Percentiles rank a stretch among this genome's conserved stretches.
Conservation (phyloP, 1,140 invertebrate genomes). For the Diplogasteroides magnus region DNA sequence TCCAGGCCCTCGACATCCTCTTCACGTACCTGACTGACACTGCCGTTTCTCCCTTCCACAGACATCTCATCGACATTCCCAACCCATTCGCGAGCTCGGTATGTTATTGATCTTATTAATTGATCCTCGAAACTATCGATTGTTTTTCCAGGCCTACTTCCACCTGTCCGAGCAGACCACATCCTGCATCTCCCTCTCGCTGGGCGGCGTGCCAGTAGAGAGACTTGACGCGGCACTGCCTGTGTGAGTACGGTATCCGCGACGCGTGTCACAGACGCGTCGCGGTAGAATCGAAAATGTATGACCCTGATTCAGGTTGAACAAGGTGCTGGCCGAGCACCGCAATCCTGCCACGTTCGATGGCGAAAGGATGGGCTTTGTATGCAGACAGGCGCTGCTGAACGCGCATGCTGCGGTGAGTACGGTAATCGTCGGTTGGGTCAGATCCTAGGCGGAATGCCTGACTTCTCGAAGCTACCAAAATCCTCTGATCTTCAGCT, state of each 20-base stretch:
- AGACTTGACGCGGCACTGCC: slow-evolving; percentile 66
- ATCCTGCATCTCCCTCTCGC: slow-evolving; percentile 63
- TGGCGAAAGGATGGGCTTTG: background rate
- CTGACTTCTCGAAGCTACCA: slow-evolving; percentile 2
- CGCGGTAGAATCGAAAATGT: background rate
- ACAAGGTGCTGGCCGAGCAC: slow-evolving; percentile 1
- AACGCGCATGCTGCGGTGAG: background rate
- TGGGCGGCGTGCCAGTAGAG: slow-evolving; percentile 71
- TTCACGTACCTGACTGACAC: slow-evolving; percentile 78
- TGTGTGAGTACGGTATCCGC: background rate
- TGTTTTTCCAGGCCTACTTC: slow-evolving; percentile 10
- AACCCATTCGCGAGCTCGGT: slow-evolving; percentile 76
- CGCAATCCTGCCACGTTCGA: background rate
- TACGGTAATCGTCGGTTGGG: background rate
- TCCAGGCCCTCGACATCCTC: slow-evolving; percentile 67
- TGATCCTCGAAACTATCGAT: slow-evolving; percentile 11
- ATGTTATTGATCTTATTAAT: slow-evolving; percentile 55
- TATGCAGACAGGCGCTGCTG: background rate
- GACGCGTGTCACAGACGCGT: background rate
- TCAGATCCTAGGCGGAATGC: slow-evolving; percentile 45
- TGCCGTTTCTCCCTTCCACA: slow-evolving; percentile 74
- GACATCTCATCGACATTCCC: slow-evolving; percentile 75
- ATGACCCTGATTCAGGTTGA: background rate
- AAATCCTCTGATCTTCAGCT: slow-evolving; percentile 56
- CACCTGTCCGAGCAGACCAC: slow-evolving; percentile 6